Evolutionary conservation across 64 coral and sea anemone species (phyloP).

Genomic region (Montipora capricornis): DNA sequence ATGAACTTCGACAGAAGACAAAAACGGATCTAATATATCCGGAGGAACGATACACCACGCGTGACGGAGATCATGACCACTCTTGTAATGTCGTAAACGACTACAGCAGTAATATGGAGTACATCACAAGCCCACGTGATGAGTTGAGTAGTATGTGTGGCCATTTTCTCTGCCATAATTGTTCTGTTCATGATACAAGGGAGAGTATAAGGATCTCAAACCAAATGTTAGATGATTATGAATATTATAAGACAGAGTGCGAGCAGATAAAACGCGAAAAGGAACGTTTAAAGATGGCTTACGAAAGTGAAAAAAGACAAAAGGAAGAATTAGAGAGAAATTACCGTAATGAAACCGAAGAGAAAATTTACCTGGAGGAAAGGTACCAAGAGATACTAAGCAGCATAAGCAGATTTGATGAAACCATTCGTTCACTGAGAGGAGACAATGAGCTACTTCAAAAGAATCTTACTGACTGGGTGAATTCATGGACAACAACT

Average conservation of each 20-base stretch:
- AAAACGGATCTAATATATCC: neutral
- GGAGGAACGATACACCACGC: neutral
- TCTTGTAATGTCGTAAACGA: slow-evolving; percentile 12
- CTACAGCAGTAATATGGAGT: slow-evolving; percentile 27
- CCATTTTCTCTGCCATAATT: slow-evolving; percentile 14
- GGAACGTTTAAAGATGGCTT: slow-evolving; percentile 80
- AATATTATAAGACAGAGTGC: slow-evolving; percentile 86
- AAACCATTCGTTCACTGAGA: slow-evolving; percentile 54
- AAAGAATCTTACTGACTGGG: slow-evolving; percentile 60
- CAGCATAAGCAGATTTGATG: slow-evolving; percentile 61
- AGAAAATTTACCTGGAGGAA: slow-evolving; percentile 63
- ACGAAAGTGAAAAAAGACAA: slow-evolving; percentile 79
- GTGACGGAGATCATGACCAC: neutral
- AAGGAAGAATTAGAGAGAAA: slow-evolving; percentile 89
- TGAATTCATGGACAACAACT: neutral
- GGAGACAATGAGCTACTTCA: slow-evolving; percentile 57
- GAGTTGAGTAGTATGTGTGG: neutral
- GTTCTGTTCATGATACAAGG: slow-evolving; percentile 30
- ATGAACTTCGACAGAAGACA: slow-evolving; percentile 11
- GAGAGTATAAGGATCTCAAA: slow-evolving; percentile 19
- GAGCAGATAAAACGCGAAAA: slow-evolving; percentile 85
- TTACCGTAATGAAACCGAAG: slow-evolving; percentile 77
- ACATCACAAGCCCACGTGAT: slow-evolving; percentile 10
- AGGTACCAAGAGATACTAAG: slow-evolving; percentile 75
- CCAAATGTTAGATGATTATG: slow-evolving; percentile 64